Conservation (phyloP, 2,113 vertebrate species). For the Psittacara wagleri region DNA sequence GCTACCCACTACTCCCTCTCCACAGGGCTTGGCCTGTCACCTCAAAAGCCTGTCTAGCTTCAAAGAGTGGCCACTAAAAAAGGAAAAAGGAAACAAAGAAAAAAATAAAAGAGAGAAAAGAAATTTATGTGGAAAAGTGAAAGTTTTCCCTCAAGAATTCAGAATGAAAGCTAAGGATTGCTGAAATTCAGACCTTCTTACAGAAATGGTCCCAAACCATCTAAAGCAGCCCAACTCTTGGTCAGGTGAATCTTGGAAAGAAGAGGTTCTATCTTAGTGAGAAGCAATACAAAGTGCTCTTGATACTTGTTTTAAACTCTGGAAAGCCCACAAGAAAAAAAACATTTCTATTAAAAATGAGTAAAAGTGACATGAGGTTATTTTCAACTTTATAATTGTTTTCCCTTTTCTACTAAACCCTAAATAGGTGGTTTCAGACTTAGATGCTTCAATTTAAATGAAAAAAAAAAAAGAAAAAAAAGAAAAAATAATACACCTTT, state of each 20-base stretch:
- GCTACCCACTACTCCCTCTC: background rate
- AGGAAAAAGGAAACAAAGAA: background rate
- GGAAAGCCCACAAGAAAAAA: background rate
- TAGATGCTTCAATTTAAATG: background rate
- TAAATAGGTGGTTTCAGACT: background rate
- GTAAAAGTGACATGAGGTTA: background rate
- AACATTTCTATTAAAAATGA: background rate
- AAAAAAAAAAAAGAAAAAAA: background rate
- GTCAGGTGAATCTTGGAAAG: background rate
- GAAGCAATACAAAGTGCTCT: background rate
- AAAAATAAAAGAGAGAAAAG: fast-evolving
- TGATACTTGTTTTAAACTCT: background rate
- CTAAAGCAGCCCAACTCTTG: background rate
- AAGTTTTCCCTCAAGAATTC: background rate
- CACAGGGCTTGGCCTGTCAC: background rate
- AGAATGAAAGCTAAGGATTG: background rate
- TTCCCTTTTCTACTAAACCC: background rate
- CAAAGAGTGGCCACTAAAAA: background rate
- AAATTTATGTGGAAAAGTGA: background rate
- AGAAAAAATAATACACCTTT: background rate
- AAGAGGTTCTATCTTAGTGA: background rate
- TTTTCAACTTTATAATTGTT: background rate
- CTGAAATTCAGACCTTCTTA: background rate
- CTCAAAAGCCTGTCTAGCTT: background rate
- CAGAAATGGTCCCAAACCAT: background rate